phyloP scores from a whole-genome alignment of 2,113 vertebrate species.

The Oxyruncus cristatus region DNA sequence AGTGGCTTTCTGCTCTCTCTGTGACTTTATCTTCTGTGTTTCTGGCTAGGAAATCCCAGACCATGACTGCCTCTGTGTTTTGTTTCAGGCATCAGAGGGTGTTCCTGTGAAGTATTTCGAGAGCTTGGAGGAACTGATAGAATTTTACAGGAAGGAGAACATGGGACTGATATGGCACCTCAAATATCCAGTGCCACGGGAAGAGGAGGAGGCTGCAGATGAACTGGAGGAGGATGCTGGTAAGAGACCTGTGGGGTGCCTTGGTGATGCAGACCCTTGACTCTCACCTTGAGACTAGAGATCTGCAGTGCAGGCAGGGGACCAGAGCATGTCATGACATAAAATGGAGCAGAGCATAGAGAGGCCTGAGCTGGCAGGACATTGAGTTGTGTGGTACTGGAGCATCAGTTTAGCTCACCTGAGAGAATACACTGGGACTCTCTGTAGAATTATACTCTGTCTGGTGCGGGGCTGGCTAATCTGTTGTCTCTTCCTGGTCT shows the following conservation, averaged over 20 bases:
- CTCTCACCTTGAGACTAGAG: neutral
- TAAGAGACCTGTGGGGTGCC: conserved; percentile 53
- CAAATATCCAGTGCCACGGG: conserved; percentile 84
- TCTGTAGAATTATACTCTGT: neutral
- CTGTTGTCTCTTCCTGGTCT: neutral
- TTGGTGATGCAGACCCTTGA: neutral
- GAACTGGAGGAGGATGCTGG: conserved; percentile 85
- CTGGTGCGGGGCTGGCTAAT: neutral
- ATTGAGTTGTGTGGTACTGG: neutral
- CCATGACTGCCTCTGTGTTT: neutral
- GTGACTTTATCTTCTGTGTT: neutral
- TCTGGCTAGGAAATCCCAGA: conserved; percentile 7
- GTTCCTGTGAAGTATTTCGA: conserved; percentile 90
- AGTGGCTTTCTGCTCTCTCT: neutral
- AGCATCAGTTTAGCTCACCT: neutral
- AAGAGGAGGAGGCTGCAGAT: conserved; percentile 82
- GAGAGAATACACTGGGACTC: neutral
- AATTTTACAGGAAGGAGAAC: conserved; percentile 93
- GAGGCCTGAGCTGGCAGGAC: neutral
- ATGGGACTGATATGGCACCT: conserved; percentile 93
- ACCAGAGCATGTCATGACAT: neutral
- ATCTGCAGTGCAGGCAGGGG: neutral
- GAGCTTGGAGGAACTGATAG: conserved; percentile 88
- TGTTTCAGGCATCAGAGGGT: conserved; percentile 89
- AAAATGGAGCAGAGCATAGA: neutral